phyloP scores from a whole-genome alignment of 2,888 invertebrate species.

The Agapostemon virescens region DNA sequence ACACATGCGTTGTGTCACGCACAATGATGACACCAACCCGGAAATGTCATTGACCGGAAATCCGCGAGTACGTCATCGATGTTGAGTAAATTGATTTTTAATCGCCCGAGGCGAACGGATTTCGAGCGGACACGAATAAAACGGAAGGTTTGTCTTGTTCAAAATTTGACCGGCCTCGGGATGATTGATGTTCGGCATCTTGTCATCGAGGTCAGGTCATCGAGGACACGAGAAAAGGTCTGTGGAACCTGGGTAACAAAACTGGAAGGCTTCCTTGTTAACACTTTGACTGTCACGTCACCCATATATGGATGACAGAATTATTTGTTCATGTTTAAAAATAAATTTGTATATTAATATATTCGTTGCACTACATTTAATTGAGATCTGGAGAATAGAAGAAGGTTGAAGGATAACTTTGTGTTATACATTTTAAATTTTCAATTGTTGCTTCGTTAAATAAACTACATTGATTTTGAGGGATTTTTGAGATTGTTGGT shows the following conservation, averaged over 20 bases:
- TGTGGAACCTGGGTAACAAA: neutral
- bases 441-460: no score
- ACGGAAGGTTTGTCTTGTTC: conserved; percentile 4
- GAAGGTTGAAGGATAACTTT: no score
- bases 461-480: no score
- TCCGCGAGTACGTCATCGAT: neutral
- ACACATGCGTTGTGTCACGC: neutral
- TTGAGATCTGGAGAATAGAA: no score
- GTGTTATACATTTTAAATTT: no score
- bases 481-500: no score
- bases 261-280: neutral
- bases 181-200: conserved; percentile 18
- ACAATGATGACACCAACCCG: neutral
- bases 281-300: no score
- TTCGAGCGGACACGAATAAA: neutral
- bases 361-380: no score
- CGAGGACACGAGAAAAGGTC: conserved; percentile 15
- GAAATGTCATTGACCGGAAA: conserved; percentile 8
- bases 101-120: neutral
- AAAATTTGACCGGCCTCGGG: conserved; percentile 1
- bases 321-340: no score
- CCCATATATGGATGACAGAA: no score
- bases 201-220: conserved; percentile 6
- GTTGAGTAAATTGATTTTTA: conserved; percentile 10
- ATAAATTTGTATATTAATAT: no score